Conservation (phyloP, 2,888 invertebrate genomes). For the Calameuta pallipes region DNA sequence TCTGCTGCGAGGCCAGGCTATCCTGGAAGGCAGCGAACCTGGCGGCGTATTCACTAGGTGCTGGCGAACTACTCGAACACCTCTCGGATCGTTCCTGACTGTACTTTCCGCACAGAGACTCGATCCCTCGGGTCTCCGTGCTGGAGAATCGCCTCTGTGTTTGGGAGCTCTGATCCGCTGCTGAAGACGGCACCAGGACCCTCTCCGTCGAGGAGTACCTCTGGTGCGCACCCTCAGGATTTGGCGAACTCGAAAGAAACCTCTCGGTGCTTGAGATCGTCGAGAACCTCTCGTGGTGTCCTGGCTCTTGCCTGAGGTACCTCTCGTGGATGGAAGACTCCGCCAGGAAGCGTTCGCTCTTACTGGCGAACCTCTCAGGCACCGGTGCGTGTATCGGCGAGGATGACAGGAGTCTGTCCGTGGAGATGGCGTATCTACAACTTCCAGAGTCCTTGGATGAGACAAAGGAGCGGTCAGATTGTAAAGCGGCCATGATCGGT, state of each 20-base stretch:
- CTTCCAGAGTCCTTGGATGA: constrained; percentile 1
- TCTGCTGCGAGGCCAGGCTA: constrained; percentile 34
- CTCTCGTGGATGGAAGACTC: constrained; percentile 34
- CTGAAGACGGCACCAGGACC: constrained; percentile 27
- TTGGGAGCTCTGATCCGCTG: constrained; percentile 3
- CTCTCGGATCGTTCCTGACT: constrained; percentile 38
- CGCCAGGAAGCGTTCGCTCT: constrained; percentile 31
- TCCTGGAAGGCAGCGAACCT: constrained; percentile 52
- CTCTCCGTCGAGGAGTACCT: constrained; percentile 57
- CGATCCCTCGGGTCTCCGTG: constrained; percentile 43
- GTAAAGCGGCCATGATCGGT: constrained; percentile 55
- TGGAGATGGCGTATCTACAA: constrained; percentile 40
- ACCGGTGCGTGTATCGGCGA: constrained; percentile 61
- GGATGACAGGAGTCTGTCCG: constrained; percentile 54
- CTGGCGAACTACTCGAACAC: constrained; percentile 50
- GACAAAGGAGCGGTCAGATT: constrained; percentile 29
- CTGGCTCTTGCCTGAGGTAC: constrained; percentile 34
- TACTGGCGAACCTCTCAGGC: constrained; percentile 55
- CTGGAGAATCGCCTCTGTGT: constrained; percentile 31
- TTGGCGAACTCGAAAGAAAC: constrained; percentile 54
- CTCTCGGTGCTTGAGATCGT: constrained; percentile 46
- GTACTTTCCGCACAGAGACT: constrained; percentile 55
- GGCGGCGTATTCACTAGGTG: constrained; percentile 19
- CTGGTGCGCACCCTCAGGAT: constrained; percentile 52
- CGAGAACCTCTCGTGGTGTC: constrained; percentile 19